These are phyloP conservation scores for Nymphalis c-album DNA, from an alignment of 2,888 invertebrate species.

Conservation along the genomic window DNA sequence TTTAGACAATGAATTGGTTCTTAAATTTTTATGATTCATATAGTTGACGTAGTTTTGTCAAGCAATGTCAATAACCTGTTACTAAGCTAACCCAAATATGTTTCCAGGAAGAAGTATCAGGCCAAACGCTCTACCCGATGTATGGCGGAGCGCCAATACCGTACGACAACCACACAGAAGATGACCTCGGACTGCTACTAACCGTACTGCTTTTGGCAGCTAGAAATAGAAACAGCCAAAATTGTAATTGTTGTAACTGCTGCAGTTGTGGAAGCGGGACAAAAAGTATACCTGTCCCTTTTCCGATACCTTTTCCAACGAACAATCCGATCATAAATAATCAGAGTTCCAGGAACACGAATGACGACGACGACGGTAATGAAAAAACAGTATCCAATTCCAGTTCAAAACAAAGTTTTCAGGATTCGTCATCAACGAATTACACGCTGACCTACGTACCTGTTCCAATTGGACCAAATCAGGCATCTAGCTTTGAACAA, in stretches of 20 bases:
- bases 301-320: constrained; percentile 59
- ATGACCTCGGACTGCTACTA: constrained; percentile 59
- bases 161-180: constrained; percentile 49
- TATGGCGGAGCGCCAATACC: constrained; percentile 49
- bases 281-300: constrained; percentile 57
- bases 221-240: constrained; percentile 45
- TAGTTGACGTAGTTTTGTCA: background rate
- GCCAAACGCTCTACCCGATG: constrained; percentile 36
- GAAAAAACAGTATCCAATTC: background rate
- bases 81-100: constrained; percentile 21
- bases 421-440: background rate
- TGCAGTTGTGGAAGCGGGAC: constrained; percentile 45
- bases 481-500: background rate
- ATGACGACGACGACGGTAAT: constrained; percentile 30
- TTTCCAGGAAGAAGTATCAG: constrained; percentile 45
- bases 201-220: constrained; percentile 56
- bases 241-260: constrained; percentile 46
- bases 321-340: constrained; percentile 53
- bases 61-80: constrained; percentile 23
- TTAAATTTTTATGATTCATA: too few relatives aligned
- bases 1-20: too few relatives aligned
- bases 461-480: background rate
- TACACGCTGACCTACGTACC: constrained; percentile 16
- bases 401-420: constrained; percentile 1
- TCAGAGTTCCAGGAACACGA: constrained; percentile 29